These are phyloP conservation scores for Calcarius ornatus DNA, from an alignment of 2,113 vertebrate species.

Conservation along the genomic window DNA sequence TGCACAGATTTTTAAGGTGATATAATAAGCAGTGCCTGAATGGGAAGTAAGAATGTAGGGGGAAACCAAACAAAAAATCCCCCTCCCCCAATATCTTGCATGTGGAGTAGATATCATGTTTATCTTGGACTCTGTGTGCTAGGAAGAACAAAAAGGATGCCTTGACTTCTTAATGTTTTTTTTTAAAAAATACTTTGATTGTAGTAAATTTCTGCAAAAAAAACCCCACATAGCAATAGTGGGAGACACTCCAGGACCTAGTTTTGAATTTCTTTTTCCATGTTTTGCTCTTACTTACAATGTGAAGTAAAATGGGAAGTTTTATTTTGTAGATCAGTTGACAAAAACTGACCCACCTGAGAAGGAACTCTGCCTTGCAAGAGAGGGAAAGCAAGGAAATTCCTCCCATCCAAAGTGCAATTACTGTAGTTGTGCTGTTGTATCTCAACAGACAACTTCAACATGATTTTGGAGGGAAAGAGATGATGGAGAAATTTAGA, in stretches of 20 bases:
- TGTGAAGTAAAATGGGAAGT: background rate
- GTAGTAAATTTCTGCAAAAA: background rate
- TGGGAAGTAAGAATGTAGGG: background rate
- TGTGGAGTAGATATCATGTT: background rate
- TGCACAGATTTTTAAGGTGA: background rate
- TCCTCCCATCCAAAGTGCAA: background rate
- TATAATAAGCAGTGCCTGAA: background rate
- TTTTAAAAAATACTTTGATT: background rate
- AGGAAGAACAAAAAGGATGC: background rate
- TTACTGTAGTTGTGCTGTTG: background rate
- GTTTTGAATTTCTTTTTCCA: background rate
- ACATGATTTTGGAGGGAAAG: background rate
- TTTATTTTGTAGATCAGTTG: background rate
- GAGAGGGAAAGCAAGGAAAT: background rate
- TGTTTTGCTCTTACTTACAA: background rate
- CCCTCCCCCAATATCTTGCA: rapidly evolving
- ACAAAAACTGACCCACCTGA: background rate
- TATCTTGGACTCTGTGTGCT: background rate
- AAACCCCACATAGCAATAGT: background rate
- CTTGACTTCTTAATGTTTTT: background rate
- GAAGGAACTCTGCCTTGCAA: background rate
- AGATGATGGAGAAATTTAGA: background rate
- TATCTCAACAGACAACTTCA: background rate
- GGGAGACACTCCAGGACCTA: background rate
- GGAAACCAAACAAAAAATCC: background rate